Evolutionary conservation across 1,140 invertebrate species (phyloP).

Genomic region (Pteromalus puparum): DNA sequence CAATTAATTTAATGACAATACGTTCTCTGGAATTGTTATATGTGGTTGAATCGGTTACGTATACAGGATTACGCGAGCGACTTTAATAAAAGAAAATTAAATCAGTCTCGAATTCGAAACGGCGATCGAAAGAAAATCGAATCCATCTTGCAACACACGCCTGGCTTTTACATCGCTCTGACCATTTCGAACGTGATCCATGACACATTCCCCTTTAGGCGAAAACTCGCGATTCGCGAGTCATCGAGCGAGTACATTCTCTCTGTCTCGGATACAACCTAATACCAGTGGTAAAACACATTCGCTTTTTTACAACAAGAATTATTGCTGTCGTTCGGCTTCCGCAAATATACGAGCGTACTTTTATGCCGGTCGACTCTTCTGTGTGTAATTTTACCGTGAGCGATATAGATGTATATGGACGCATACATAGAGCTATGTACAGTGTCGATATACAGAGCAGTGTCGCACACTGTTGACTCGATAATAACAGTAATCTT

Average conservation of each 20-base stretch:
- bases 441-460: too few relatives aligned
- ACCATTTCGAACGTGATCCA: constrained; percentile 24
- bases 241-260: not conserved
- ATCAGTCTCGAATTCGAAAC: not conserved
- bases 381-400: not conserved
- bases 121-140: not conserved
- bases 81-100: too few relatives aligned
- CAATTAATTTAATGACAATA: too few relatives aligned
- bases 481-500: not conserved
- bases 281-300: not conserved
- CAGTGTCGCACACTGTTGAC: not conserved
- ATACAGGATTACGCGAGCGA: too few relatives aligned
- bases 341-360: not conserved
- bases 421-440: too few relatives aligned
- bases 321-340: not conserved
- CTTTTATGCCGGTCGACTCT: not conserved
- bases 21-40: too few relatives aligned
- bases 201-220: constrained; percentile 32
- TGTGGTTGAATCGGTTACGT: too few relatives aligned
- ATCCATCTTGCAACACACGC: not conserved
- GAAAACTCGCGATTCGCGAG: not conserved
- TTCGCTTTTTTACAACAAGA: not conserved
- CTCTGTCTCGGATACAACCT: not conserved
- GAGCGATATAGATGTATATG: not conserved
- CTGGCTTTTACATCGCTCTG: not conserved